A percentile compares a stretch with the other conserved stretches of the same genome.
phyloP scores from a whole-genome alignment of 1,140 invertebrate genomes.

The Dysdera silvatica region DNA sequence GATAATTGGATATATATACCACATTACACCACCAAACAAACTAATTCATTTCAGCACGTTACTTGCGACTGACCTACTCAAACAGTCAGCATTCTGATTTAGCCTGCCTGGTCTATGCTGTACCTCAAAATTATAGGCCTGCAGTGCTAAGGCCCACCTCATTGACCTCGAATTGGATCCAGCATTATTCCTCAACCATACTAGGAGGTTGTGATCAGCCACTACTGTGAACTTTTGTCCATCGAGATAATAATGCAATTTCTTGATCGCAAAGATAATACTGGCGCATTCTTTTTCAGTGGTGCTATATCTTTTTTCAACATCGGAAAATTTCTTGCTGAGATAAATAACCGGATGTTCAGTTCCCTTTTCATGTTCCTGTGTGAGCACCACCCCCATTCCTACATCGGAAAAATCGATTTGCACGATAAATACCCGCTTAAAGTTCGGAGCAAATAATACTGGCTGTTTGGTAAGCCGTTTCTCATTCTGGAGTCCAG shows the following conservation, averaged over 20 bases:
- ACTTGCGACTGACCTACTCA: no score
- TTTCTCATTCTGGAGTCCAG: slow-evolving; percentile 26
- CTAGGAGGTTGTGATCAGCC: not conserved
- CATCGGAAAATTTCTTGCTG: slow-evolving; percentile 39
- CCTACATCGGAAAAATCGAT: slow-evolving; percentile 24
- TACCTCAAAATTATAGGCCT: not conserved
- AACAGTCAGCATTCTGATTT: not conserved
- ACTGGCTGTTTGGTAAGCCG: slow-evolving; percentile 12
- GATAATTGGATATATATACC: no score
- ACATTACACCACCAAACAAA: no score
- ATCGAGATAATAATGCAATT: slow-evolving; percentile 6
- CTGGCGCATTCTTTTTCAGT: slow-evolving; percentile 50
- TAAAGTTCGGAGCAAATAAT: slow-evolving; percentile 8
- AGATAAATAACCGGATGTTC: slow-evolving; percentile 28
- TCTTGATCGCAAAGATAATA: slow-evolving; percentile 34
- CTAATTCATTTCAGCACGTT: no score
- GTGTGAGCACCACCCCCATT: slow-evolving; percentile 28
- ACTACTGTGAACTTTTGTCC: not conserved
- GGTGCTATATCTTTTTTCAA: slow-evolving; percentile 45
- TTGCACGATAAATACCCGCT: slow-evolving; percentile 2
- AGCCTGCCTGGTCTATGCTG: not conserved
- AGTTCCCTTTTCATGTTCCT: slow-evolving; percentile 9
- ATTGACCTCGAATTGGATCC: not conserved
- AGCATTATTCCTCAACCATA: not conserved
- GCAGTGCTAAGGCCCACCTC: not conserved